These are phyloP conservation scores for Marasmarcha lunaedactyla DNA, from an alignment of 2,888 invertebrate genomes.

Conservation along the genomic window DNA sequence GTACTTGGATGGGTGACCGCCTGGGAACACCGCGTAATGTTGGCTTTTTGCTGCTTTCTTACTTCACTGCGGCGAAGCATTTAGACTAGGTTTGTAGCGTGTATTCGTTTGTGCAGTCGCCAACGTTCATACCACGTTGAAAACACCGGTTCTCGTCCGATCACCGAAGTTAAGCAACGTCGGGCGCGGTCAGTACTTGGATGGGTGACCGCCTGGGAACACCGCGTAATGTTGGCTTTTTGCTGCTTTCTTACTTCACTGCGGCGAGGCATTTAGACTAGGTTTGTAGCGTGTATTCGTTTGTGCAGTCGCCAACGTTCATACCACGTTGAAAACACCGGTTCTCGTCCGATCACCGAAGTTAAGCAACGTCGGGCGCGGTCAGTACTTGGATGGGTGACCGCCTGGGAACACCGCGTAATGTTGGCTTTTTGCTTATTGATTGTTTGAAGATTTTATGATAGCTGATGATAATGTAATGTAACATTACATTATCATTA, in stretches of 20 bases:
- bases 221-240: slow-evolving; percentile 18
- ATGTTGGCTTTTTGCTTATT: slow-evolving; percentile 3
- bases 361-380: slow-evolving; percentile 60
- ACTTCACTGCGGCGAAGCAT: no score
- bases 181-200: slow-evolving; percentile 61
- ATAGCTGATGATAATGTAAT: no score
- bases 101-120: no score
- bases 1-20: slow-evolving; percentile 64
- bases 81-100: no score
- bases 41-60: neutral
- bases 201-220: slow-evolving; percentile 61
- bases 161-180: slow-evolving; percentile 63
- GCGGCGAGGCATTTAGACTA: no score
- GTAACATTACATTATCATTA: no score
- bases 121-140: slow-evolving; percentile 54
- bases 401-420: slow-evolving; percentile 46
- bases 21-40: slow-evolving; percentile 36
- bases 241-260: no score
- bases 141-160: slow-evolving; percentile 62
- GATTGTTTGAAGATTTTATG: no score
- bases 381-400: slow-evolving; percentile 64
- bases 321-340: slow-evolving; percentile 57
- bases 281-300: no score
- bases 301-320: slow-evolving; percentile 37
- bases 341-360: slow-evolving; percentile 65